Percentiles rank a stretch among this genome's conserved stretches.
Evolutionary conservation across 2,797 vertebrate genomes (phyloP).

Genomic region (Phataginus tetradactyla): DNA sequence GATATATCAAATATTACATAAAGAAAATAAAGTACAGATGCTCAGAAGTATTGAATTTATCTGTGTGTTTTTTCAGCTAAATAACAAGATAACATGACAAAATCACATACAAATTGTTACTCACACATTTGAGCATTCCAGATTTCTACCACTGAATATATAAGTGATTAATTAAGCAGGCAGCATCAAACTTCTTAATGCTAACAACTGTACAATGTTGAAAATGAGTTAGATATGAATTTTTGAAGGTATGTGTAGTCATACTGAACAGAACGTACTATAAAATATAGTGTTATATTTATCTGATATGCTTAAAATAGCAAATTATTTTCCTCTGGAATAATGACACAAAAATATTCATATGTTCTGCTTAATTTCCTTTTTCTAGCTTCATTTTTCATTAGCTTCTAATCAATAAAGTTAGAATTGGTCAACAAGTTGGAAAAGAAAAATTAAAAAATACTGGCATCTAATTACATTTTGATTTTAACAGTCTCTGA

Average conservation of each 20-base stretch:
- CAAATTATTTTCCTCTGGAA: neutral
- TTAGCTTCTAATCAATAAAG: neutral
- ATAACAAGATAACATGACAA: neutral
- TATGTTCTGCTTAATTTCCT: neutral
- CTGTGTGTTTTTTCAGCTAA: neutral
- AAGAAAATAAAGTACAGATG: neutral
- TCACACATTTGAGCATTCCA: neutral
- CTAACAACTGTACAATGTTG: neutral
- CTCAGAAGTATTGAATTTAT: neutral
- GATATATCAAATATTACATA: neutral
- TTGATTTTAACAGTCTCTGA: neutral
- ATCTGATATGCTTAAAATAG: neutral
- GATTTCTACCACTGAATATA: constrained; percentile 2
- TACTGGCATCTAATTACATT: neutral
- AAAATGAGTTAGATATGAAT: neutral
- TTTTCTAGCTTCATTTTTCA: neutral
- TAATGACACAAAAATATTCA: neutral
- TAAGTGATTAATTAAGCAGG: neutral
- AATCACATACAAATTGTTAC: neutral
- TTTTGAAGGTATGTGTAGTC: neutral
- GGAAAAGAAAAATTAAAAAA: neutral
- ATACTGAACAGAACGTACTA: neutral
- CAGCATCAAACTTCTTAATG: neutral
- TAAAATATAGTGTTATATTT: neutral
- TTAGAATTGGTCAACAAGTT: neutral